Evolutionary conservation across 2,113 vertebrate genomes (phyloP), one percentile per base, ranked within the genome.

Genomic region (Sander vitreus): DNA sequence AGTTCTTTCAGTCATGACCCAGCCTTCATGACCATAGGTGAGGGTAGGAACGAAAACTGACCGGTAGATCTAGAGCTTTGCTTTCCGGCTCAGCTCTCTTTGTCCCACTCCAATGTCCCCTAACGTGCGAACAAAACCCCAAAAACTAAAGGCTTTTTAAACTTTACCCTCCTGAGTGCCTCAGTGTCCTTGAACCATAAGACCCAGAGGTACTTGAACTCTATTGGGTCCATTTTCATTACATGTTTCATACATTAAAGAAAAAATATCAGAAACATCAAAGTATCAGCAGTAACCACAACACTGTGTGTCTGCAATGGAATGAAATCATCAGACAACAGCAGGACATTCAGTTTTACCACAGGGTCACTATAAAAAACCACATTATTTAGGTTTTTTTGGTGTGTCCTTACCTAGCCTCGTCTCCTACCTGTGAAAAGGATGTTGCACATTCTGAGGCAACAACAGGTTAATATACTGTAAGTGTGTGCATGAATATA

Each of bases 401-500:
- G 2, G 11, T 15, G 36, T 27, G 4, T 58, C 27, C 27, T 23
- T 62, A 14, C 25, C 71, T 47, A 45, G 30, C 50, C 15, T 57
- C 27, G 15, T 73, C 6, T 70, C 30, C 54, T 53, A 57, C 21
- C 5, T 39, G 16, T 63, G 2, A n/a, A 14, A 25, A 55, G 15
- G 60, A 68, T 51, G 55, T 19, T 54, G 18, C 63, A 50, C 23
- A 0, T 51, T 74, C 45, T 19, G 39, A 70, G 18, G 64, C 45
- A 6, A 30, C 54, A 30, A 25, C 53, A 19, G 18, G 36, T 54
- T 54, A 4, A 69, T 53, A 15, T 54, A 27, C 2, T 27, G 27
- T 27, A 21, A 23, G 65, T 39, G 19, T 78, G 71, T 54, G 66
- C 5, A 16, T 78, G 43, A 43, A 45, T 72, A 25, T 62, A 59